These are phyloP conservation scores for Lepidothrix coronata DNA, from an alignment of 2,113 vertebrate genomes.

Conservation along the genomic window DNA sequence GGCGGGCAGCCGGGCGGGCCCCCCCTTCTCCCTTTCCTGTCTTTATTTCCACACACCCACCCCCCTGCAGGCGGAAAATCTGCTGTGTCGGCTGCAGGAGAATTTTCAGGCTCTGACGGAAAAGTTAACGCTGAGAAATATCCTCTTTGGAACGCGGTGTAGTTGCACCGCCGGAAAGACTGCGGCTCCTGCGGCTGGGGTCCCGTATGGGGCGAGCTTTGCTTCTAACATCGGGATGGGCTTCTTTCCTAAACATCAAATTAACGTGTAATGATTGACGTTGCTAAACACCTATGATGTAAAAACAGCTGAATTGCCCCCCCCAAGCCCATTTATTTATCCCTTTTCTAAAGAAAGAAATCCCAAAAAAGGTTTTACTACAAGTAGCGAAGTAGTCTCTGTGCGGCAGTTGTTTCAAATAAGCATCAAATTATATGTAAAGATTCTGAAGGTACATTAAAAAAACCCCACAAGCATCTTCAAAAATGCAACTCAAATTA, in stretches of 20 bases:
- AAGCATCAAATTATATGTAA: not conserved
- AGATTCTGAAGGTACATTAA: not conserved
- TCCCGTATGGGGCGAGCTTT: too few species aligned
- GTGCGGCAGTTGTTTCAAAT: not conserved
- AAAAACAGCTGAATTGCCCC: not conserved
- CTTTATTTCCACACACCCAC: not conserved
- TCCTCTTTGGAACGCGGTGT: constrained; percentile 59
- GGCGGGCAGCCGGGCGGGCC: not conserved
- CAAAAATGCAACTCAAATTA: not conserved
- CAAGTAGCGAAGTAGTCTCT: not conserved
- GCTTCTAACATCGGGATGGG: too few species aligned
- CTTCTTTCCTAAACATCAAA: not conserved
- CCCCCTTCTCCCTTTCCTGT: not conserved
- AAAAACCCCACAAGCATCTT: not conserved
- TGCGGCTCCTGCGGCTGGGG: too few species aligned
- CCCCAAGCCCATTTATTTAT: not conserved
- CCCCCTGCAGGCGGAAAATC: constrained; percentile 77
- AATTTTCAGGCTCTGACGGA: constrained; percentile 78
- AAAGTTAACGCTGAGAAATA: constrained; percentile 82
- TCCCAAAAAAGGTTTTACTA: not conserved
- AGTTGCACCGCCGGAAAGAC: too few species aligned
- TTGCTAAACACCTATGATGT: accelerated
- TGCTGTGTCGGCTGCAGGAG: constrained; percentile 79
- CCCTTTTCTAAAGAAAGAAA: not conserved
- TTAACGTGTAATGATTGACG: accelerated